Evolutionary conservation across 2,797 vertebrate species (phyloP).

Genomic region (Thamnophis elegans): DNA sequence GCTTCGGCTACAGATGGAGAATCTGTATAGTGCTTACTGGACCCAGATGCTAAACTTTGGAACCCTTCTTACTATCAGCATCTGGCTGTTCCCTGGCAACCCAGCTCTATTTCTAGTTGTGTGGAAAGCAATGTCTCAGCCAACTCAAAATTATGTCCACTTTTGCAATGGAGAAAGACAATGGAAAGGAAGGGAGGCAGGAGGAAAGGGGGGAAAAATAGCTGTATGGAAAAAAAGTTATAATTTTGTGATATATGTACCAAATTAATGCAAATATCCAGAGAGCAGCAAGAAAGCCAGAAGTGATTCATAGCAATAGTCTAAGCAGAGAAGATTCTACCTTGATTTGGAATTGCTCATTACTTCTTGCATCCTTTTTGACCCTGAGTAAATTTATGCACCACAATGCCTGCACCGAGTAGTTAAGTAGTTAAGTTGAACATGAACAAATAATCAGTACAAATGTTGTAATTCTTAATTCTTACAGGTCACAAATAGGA

Average conservation of each 20-base stretch:
- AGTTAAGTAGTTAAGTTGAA: background rate
- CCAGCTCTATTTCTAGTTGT: background rate
- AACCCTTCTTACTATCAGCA: slow-evolving; percentile 60
- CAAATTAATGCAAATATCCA: background rate
- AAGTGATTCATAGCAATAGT: background rate
- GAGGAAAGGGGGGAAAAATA: background rate
- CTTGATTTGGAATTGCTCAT: background rate
- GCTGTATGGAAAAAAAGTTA: background rate
- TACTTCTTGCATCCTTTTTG: background rate
- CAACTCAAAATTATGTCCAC: slow-evolving; percentile 4
- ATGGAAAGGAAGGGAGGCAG: background rate
- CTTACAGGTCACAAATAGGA: background rate
- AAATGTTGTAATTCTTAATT: background rate
- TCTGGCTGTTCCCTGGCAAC: slow-evolving; percentile 53
- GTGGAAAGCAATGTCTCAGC: slow-evolving; percentile 5
- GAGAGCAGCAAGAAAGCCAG: background rate
- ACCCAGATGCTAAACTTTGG: slow-evolving; percentile 63
- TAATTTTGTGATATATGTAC: background rate
- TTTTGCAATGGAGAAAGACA: background rate
- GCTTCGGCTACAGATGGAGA: slow-evolving; percentile 66
- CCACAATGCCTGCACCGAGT: background rate
- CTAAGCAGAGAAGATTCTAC: background rate
- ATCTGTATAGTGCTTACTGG: slow-evolving; percentile 62
- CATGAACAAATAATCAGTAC: background rate
- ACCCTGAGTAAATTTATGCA: background rate